phyloP scores from a whole-genome alignment of 2,888 invertebrate genomes.

The Dione juno region DNA sequence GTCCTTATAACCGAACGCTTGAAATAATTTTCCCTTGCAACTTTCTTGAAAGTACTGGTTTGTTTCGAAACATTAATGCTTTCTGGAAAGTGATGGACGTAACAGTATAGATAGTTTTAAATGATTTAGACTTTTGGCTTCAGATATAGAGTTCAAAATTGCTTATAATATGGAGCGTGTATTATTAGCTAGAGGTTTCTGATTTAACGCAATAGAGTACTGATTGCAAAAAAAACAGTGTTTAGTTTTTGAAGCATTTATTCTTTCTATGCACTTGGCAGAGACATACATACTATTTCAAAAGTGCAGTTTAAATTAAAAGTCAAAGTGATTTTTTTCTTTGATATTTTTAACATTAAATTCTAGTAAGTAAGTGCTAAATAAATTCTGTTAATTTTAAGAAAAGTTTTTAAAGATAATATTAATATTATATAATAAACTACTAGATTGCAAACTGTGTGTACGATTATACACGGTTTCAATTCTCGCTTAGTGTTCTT shows the following conservation, averaged over 20 bases:
- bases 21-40: slow-evolving; percentile 31
- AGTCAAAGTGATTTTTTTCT: too few species aligned
- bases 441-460: too few species aligned
- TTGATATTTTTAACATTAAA: too few species aligned
- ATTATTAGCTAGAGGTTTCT: slow-evolving; percentile 30
- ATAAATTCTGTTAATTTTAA: too few species aligned
- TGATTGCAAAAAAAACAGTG: slow-evolving; percentile 31
- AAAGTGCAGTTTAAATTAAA: too few species aligned
- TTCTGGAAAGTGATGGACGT: slow-evolving; percentile 37
- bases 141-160: slow-evolving; percentile 5
- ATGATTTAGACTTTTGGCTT: not conserved
- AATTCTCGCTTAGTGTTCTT: too few species aligned
- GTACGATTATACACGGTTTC: too few species aligned
- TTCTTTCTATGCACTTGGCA: not conserved
- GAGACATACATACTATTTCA: too few species aligned
- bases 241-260: not conserved
- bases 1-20: slow-evolving; percentile 22
- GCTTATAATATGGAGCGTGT: not conserved
- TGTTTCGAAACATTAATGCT: slow-evolving; percentile 45
- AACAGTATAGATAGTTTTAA: not conserved
- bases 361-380: too few species aligned
- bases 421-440: too few species aligned
- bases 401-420: too few species aligned
- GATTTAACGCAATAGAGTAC: slow-evolving; percentile 32
- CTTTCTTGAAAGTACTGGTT: slow-evolving; percentile 32